Evolutionary conservation across 2,113 vertebrate species (phyloP), one percentile per base, ranked within the genome.

Genomic region (Mormyrus iriodes): DNA sequence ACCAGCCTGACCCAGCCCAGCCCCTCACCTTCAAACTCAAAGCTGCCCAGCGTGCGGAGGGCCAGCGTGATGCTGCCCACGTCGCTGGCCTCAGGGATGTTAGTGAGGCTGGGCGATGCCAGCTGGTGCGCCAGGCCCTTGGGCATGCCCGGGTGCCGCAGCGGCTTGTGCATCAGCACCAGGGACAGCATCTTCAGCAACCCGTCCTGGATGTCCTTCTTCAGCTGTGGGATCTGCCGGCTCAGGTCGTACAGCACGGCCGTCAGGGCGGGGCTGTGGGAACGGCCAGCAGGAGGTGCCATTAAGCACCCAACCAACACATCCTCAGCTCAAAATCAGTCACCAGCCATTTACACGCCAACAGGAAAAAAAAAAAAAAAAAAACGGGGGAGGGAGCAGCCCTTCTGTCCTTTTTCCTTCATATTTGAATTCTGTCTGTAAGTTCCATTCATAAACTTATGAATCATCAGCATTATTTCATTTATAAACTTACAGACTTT

Each of bases 121-220:
- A 99, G 95, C 93, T 99, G 98, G 88, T 99, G 97, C 46, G 98
- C 97, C 89, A 99, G 96, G 90, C 98, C 97, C 91, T 98, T 99
- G 65, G 98, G 98, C 98, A 99, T 99, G 92, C 98, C 98, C 0
- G 98, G 98, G 90, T 99, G 98, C 31, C 98, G 95, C 86, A 99
- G 95, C 0, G 98, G 98, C 88, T 98, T 98, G 95, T 99, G 98
- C 98, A 99, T 99, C 4, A 99, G 94, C 89, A 99, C 98, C 87
- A 99, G 94, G 0, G 98, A 99, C 0, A 99, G 96, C 98, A 99
- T 99, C 94, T 99, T 99, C 92, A 99, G 94, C 42, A 99, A 96
- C 9, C 98, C 98, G 0, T 99, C 98, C 94, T 99, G 98, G 93
- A 99, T 99, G 91, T 99, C 98, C 91, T 99, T 99, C 96, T 99